Evolutionary conservation across 35 echinoderm and acorn worm genomes (phyloP).

Genomic region (Apostichopus parvimensis): DNA sequence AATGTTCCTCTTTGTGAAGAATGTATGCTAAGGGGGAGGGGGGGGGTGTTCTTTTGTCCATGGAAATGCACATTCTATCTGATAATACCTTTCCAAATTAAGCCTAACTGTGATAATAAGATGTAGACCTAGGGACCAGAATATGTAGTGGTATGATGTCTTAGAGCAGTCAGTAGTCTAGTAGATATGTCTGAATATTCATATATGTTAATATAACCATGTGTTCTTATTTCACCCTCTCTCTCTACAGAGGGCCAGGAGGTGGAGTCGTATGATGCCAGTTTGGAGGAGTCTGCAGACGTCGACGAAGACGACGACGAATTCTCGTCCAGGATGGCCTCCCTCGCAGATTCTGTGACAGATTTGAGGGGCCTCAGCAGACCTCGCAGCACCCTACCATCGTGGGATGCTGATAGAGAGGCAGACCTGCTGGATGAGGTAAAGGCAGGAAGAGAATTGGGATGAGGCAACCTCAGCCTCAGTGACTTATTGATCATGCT

Average conservation of each 20-base stretch:
- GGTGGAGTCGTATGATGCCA: not conserved
- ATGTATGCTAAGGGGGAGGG: too few relatives aligned
- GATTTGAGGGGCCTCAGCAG: constrained; percentile 60
- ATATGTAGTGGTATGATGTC: too few relatives aligned
- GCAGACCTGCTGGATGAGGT: constrained; percentile 94
- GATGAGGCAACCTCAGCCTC: not conserved
- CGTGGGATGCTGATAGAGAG: constrained; percentile 77
- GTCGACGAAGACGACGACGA: not conserved
- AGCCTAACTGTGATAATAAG: too few relatives aligned
- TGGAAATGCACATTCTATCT: too few relatives aligned
- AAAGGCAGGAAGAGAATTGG: not conserved
- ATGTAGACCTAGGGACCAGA: too few relatives aligned
- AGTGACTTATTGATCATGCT: not conserved
- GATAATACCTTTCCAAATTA: too few relatives aligned
- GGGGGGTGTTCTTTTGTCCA: too few relatives aligned
- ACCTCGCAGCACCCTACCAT: constrained; percentile 78
- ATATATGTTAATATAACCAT: not conserved
- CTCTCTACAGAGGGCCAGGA: constrained; percentile 15
- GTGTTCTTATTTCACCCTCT: not conserved
- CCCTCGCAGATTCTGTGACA: constrained; percentile 19
- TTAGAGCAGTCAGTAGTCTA: too few relatives aligned
- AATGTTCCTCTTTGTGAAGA: too few relatives aligned
- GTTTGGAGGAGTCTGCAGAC: constrained; percentile 14
- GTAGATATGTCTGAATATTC: not conserved
- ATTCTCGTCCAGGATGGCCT: constrained; percentile 8